Base-by-base conservation (phyloP, 2,113 vertebrate species). In the Felis chaus region DNA sequence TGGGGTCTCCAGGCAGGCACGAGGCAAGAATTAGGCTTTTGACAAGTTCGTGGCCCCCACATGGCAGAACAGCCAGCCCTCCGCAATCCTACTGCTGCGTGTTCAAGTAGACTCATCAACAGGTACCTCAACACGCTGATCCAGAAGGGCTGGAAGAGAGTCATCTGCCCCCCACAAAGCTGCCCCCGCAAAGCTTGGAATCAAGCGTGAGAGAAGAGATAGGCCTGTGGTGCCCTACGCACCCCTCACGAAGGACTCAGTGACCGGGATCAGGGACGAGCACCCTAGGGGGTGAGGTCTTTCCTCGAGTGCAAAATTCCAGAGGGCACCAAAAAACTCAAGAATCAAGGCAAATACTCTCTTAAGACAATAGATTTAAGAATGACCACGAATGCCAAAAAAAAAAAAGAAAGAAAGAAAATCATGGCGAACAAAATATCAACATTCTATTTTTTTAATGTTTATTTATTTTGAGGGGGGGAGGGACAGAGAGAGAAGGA, bases 211-310 rank as follows among this genome's bases (percentile, higher is more conserved):
- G 25, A 73, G 33, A 41, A 0, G 12, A 68, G 27, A 7, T 4
- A 2, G 29, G 23, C 45, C 41, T 19, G 19, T 41, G 15, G 7
- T 5, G 4, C 33, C n/a, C 63, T 16, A 3, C 0, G 7, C 15
- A 18, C 4, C 5, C n/a, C 9, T 36, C 36, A 11, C 41, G 15
- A 19, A 27, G 27, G 85, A 57, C 36, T 68, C 31, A n/a, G 4
- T 31, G 50, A 18, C 41, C 6, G 1, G 41, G 15, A 48, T 29
- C 29, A 5, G 45, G 76, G 45, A 21, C 9, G 2, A 33, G 76
- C 76, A 53, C 16, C 45, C 76, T 33, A 33, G 45, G 21, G 10
- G 12, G 13, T 29, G 27, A 57, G 73, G 29, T 1, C 6, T 55
- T 74, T 16, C 8, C 0, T 45, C 7, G 6, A n/a, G 3, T 90